Evolutionary conservation across 2,113 vertebrate species (phyloP), one percentile per base, ranked within the genome.

Genomic region (Oryzias curvinotus): DNA sequence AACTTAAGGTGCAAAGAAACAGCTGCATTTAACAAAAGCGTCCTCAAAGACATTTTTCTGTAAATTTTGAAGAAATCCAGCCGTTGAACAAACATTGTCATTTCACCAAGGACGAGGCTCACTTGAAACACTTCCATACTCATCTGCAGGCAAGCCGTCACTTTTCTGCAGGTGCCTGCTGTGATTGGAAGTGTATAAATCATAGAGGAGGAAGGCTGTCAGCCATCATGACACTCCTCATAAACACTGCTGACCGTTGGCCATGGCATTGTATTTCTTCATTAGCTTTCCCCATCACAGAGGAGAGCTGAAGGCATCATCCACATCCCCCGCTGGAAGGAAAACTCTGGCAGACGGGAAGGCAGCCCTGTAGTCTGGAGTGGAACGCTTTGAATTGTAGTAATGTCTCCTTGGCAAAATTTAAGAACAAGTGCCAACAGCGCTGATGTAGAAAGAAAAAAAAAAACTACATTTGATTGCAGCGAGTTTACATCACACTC

Each of bases 171-270:
- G 72, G 86, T 73, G 79, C 71, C 73, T 65, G 69, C 84, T 73
- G 68, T 74, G 54, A 73, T 83, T 55, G 57, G 64, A 70, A 81
- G 83, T 78, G 59, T 76, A 87, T 92, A 89, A 93, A 92, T 93
- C 91, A 92, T 55, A 12, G 43, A 66, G 65, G 63, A 75, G 82
- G 83, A 87, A 83, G 78, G 75, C 80, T 91, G 90, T 92, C 91
- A 83, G 66, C 67, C 41, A 55, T 68, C 71, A 86, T 87, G 88
- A 88, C 77, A 80, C 76, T 81, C 83, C 75, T 88, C 62, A 91
- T 90, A 85, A 89, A 87, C 87, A 84, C 48, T 63, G 8, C 51
- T 57, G 84, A 90, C 82, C 72, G 3, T 71, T 55, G 81, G 90
- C 83, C 89, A 82, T 87, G 57, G 71, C 80, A 62, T 61, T 73